phyloP scores from a whole-genome alignment of 2,888 invertebrate species.

The Thalpophila matura region DNA sequence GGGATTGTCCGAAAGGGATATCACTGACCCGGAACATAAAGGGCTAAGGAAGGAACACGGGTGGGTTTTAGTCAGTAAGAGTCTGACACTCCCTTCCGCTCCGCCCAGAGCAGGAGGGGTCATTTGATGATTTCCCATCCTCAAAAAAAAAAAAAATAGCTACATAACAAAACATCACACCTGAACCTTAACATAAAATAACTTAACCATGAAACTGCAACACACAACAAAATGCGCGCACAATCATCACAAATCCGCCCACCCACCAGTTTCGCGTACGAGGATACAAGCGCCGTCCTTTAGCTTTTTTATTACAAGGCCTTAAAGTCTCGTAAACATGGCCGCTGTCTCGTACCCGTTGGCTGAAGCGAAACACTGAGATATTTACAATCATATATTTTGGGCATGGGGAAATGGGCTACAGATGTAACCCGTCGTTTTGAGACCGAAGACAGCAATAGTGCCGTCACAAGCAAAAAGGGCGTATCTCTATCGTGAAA shows the following conservation, averaged over 20 bases:
- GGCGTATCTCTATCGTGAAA: too few species aligned
- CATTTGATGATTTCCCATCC: too few species aligned
- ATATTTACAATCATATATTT: constrained; percentile 37
- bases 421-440: neutral
- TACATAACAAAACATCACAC: too few species aligned
- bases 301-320: constrained; percentile 52
- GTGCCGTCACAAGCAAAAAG: too few species aligned
- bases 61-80: too few species aligned
- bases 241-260: constrained; percentile 40
- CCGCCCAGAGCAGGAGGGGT: too few species aligned
- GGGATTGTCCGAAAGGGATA: too few species aligned
- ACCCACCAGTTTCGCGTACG: constrained; percentile 39
- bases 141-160: too few species aligned
- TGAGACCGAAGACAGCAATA: constrained; percentile 1
- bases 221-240: neutral
- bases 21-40: too few species aligned
- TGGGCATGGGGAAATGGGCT: constrained; percentile 21
- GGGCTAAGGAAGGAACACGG: too few species aligned
- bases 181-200: neutral
- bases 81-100: too few species aligned
- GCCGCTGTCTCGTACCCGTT: constrained; percentile 62
- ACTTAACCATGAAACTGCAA: neutral
- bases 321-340: constrained; percentile 60
- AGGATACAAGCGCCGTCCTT: constrained; percentile 17
- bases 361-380: constrained; percentile 25